Conservation (phyloP, 2,797 vertebrate species). For the Cirrhinus molitorella region DNA sequence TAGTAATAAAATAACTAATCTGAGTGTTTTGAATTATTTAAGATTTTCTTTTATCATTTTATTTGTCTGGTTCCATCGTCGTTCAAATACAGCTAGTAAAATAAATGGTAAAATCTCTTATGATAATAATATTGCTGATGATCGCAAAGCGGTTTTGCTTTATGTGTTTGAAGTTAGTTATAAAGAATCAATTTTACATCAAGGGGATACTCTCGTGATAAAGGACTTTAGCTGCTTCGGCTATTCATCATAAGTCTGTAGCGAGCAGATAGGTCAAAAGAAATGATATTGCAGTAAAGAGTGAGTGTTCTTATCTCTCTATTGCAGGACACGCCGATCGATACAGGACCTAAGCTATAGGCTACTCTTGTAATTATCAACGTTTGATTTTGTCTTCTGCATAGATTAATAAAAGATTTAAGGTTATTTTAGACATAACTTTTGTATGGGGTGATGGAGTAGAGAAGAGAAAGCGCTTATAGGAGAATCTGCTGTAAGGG, state of each 20-base stretch:
- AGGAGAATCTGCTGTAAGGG: constrained; percentile 77
- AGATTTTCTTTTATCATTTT: constrained; percentile 67
- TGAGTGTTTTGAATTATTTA: constrained; percentile 61
- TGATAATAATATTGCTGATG: constrained; percentile 99
- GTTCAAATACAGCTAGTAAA: constrained; percentile 92
- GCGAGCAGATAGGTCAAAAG: constrained; percentile 99
- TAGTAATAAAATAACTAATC: neutral
- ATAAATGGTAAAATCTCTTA: constrained; percentile 88
- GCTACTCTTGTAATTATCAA: constrained; percentile 99
- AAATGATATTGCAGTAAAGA: constrained; percentile 99
- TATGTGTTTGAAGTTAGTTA: constrained; percentile 99
- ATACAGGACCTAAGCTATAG: constrained; percentile 96
- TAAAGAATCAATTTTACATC: constrained; percentile 99
- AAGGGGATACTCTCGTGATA: constrained; percentile 99
- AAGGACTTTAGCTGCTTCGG: constrained; percentile 97
- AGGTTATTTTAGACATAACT: constrained; percentile 86
- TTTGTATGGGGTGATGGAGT: constrained; percentile 64
- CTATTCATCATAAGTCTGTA: constrained; percentile 99
- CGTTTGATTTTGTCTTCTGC: constrained; percentile 99
- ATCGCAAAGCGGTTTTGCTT: constrained; percentile 99
- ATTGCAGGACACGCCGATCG: constrained; percentile 98
- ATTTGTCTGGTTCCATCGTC: constrained; percentile 84
- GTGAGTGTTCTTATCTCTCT: constrained; percentile 99
- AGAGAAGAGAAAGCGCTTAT: constrained; percentile 67
- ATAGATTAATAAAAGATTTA: constrained; percentile 98